Evolutionary conservation across 2,797 vertebrate species (phyloP).

Genomic region (Microhierax caerulescens): DNA sequence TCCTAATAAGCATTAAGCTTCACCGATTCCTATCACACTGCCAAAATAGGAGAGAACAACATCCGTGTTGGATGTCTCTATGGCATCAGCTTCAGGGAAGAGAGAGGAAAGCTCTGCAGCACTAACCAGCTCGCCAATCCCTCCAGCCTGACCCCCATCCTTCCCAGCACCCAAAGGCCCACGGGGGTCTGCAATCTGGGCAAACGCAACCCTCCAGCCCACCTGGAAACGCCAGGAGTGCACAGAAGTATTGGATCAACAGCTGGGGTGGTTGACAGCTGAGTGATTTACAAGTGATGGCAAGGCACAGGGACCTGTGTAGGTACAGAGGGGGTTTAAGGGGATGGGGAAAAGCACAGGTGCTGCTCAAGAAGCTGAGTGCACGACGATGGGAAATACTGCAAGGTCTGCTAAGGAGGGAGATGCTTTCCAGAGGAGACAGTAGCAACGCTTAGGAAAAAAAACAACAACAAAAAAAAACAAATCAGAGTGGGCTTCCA

Average conservation of each 20-base stretch:
- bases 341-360: neutral
- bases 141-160: neutral
- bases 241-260: neutral
- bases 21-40: neutral
- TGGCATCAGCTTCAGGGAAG: neutral
- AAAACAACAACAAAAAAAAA: too few species aligned
- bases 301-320: neutral
- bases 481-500: rapidly evolving
- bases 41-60: neutral
- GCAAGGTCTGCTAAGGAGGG: neutral
- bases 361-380: rapidly evolving
- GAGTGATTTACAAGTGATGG: neutral
- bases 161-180: neutral
- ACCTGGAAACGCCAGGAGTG: neutral
- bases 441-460: neutral
- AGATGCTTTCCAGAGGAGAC: neutral
- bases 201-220: neutral
- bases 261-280: neutral
- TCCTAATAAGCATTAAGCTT: neutral
- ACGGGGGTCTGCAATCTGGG: neutral
- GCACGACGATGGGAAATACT: rapidly evolving
- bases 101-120: neutral
- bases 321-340: neutral
- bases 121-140: neutral
- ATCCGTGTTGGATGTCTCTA: neutral